These are phyloP conservation scores for Drosophila arizonae DNA, from an alignment of 1,140 invertebrate species.

Conservation along the genomic window DNA sequence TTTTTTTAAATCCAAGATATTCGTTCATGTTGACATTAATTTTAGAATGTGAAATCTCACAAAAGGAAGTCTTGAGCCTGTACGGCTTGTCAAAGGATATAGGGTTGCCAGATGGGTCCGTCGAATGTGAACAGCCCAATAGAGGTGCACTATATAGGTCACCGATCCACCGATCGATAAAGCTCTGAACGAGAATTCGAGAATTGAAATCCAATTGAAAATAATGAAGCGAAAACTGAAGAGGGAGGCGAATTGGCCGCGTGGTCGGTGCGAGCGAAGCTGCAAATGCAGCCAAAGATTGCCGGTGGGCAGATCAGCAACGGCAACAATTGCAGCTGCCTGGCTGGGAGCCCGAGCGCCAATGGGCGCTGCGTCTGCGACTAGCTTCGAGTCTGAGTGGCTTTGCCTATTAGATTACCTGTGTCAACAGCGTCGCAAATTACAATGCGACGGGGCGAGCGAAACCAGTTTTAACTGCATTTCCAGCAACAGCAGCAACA, in stretches of 20 bases:
- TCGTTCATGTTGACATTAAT: too few relatives aligned
- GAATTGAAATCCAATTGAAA: too few relatives aligned
- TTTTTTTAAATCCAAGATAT: too few relatives aligned
- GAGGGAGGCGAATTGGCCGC: neutral
- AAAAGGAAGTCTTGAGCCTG: too few relatives aligned
- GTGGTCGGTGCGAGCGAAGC: neutral
- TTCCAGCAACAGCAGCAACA: slow-evolving; percentile 22
- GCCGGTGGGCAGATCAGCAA: slow-evolving; percentile 1
- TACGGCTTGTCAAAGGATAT: too few relatives aligned
- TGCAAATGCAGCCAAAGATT: slow-evolving; percentile 5
- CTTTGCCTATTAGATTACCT: slow-evolving; percentile 45
- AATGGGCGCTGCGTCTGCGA: neutral
- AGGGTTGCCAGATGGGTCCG: too few relatives aligned
- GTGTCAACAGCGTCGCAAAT: slow-evolving; percentile 42
- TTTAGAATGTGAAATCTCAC: too few relatives aligned
- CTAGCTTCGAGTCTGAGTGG: slow-evolving; percentile 1
- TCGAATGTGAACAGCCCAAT: too few relatives aligned
- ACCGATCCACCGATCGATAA: too few relatives aligned
- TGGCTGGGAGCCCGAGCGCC: neutral
- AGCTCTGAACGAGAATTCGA: too few relatives aligned
- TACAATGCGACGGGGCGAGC: slow-evolving; percentile 31
- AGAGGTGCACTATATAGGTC: too few relatives aligned
- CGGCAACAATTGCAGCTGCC: neutral
- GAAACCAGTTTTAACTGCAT: slow-evolving; percentile 47
- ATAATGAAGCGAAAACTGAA: too few relatives aligned